A percentile compares a stretch with the other conserved stretches of the same genome.
phyloP scores from a whole-genome alignment of 1,140 invertebrate species.

The Solenopsis fugax region DNA sequence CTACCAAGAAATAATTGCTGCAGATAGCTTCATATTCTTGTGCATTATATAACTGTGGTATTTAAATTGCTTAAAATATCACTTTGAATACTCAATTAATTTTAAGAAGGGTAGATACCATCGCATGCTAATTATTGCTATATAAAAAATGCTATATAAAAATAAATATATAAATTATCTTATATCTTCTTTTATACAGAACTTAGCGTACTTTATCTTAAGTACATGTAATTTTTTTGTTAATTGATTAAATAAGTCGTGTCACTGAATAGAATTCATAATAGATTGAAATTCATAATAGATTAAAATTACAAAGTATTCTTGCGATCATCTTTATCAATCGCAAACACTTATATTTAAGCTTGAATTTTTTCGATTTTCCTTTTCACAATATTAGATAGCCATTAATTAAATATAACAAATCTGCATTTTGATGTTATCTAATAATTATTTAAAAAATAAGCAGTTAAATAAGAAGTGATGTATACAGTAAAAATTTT shows the following conservation, averaged over 20 bases:
- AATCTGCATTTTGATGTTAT: background rate
- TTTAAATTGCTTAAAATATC: slow-evolving; percentile 10
- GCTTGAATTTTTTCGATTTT: background rate
- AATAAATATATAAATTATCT: slow-evolving; percentile 14
- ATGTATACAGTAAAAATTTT: background rate
- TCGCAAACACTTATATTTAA: background rate
- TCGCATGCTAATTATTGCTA: slow-evolving; percentile 8
- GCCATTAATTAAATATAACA: background rate
- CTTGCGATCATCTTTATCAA: background rate
- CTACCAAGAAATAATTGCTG: slow-evolving; percentile 17
- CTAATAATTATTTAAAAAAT: slow-evolving; percentile 3
- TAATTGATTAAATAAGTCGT: background rate
- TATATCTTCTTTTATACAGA: background rate
- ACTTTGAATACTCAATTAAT: slow-evolving; percentile 15
- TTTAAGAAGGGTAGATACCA: background rate
- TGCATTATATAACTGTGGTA: background rate
- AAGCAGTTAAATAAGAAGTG: background rate
- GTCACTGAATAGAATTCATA: background rate
- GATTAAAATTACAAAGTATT: background rate
- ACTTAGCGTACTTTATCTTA: background rate
- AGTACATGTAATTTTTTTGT: background rate
- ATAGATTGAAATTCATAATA: background rate
- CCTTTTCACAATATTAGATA: background rate
- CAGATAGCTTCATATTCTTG: background rate
- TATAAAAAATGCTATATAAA: too few relatives aligned